Conservation (phyloP, 2,113 vertebrate genomes). For the Oriolus oriolus region DNA sequence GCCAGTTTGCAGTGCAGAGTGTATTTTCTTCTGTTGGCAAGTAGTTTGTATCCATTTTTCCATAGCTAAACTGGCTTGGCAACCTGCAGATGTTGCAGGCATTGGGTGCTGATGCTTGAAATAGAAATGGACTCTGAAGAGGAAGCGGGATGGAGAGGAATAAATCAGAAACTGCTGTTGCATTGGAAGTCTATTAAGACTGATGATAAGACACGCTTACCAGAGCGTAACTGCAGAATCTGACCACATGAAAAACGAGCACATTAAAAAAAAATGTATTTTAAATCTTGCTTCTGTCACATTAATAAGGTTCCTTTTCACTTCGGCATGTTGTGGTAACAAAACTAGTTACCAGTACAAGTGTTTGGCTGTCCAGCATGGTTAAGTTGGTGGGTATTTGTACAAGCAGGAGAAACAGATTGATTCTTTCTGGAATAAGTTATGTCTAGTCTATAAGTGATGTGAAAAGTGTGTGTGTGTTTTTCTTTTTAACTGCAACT, state of each 20-base stretch:
- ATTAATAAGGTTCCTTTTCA: background rate
- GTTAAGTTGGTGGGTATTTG: background rate
- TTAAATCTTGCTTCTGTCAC: background rate
- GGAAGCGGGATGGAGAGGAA: background rate
- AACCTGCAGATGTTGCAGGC: conserved; percentile 49
- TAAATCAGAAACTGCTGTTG: conserved; percentile 42
- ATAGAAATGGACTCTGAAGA: conserved; percentile 32
- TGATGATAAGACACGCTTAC: background rate
- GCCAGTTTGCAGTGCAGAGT: background rate
- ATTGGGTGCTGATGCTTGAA: conserved; percentile 53
- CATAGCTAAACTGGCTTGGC: conserved; percentile 8
- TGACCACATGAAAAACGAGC: background rate
- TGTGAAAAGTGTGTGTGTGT: background rate
- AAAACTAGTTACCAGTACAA: background rate
- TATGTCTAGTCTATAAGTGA: background rate
- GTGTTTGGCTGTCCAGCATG: background rate
- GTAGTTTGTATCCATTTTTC: conserved; percentile 12
- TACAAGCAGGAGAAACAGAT: background rate
- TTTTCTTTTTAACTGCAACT: background rate
- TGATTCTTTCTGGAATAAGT: background rate
- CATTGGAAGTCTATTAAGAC: conserved; percentile 26
- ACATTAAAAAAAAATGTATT: background rate
- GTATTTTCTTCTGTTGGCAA: background rate
- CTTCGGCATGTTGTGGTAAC: background rate
- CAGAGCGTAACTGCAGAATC: background rate